Conservation (phyloP, 2,113 vertebrate species). For the Zeus faber region DNA sequence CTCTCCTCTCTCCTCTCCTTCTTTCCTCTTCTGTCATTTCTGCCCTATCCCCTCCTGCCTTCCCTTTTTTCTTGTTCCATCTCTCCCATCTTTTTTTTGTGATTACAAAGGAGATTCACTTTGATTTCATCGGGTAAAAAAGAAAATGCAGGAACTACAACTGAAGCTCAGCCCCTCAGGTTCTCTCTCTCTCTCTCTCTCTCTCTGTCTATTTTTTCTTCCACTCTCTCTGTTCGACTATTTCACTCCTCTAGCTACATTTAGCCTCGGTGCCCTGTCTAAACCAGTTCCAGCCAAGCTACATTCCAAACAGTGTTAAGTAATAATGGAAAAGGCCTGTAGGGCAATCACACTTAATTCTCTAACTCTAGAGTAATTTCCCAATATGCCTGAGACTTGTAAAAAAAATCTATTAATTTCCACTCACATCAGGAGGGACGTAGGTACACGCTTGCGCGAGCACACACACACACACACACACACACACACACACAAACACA, state of each 20-base stretch:
- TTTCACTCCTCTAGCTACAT: slow-evolving; percentile 3
- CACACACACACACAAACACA: slow-evolving; percentile 1
- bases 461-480: slow-evolving; percentile 4
- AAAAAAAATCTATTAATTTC: slow-evolving; percentile 40
- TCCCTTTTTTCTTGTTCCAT: not conserved
- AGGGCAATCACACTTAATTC: slow-evolving; percentile 47
- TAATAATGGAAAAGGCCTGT: slow-evolving; percentile 51
- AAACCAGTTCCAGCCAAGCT: slow-evolving; percentile 5
- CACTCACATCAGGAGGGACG: slow-evolving; percentile 16
- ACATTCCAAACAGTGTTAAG: slow-evolving; percentile 34
- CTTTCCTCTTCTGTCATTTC: not conserved
- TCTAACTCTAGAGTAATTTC: slow-evolving; percentile 55
- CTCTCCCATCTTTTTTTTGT: too few relatives aligned
- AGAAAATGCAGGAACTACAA: too few relatives aligned
- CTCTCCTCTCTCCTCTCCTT: not conserved
- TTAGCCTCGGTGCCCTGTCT: slow-evolving; percentile 6
- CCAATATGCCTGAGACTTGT: slow-evolving; percentile 18
- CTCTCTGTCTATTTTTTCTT: too few relatives aligned
- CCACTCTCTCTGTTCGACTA: not conserved
- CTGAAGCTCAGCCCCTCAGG: not conserved
- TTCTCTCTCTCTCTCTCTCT: not conserved
- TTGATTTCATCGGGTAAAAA: too few relatives aligned
- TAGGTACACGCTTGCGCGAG: not conserved
- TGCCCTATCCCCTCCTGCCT: not conserved
- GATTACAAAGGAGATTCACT: too few relatives aligned